Base-by-base conservation (phyloP, 2,888 invertebrate species). In the Netelia inedita region DNA sequence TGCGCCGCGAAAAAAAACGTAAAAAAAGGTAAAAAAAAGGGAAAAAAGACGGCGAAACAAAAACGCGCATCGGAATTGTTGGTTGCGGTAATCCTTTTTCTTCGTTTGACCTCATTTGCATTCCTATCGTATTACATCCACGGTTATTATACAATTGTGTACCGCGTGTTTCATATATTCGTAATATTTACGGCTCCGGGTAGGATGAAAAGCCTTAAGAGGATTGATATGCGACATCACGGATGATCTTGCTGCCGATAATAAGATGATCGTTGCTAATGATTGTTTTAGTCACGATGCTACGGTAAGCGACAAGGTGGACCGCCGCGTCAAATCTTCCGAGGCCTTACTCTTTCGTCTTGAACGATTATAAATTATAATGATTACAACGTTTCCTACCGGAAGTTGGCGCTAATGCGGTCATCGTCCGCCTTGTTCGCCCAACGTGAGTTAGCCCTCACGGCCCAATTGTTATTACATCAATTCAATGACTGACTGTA, bases 401-500 rank as follows among this genome's bases (percentile, higher is more conserved):
- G 69, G 82, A 85, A 87, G 87, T 75, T 85, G 89, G 85, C 80
- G 81, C 84, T 72, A 81, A 85, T 87, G 61, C 72, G 63, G 61
- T 55, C 21, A 28, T 10, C 19, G 79, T 28, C 16, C 72, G 71
- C 46, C 71, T 68, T 59, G 59, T 78, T 68, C 11, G n/a, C 14
- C 11, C n/a, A n/a, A 53, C 53, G 55, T 71, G 35, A 50, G 14
- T 14, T 3, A 50, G 23, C 81, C 82, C 35, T 6, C 6, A 79
- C 74, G 78, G 23, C 11, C 11, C 57, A 14, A 90, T 90, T 90
- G 91, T 92, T 91, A 90, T 90, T 80, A 90, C 92, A 90, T 90
- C 89, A 91, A 90, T 92, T 90, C 90, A 92, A 91, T 91, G 92
- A 91, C 91, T 92, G 92, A 91, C 89, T 90, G 88, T 91, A 92